Conservation (phyloP, 2,888 invertebrate species). For the Chromoteleia sp. region DNA sequence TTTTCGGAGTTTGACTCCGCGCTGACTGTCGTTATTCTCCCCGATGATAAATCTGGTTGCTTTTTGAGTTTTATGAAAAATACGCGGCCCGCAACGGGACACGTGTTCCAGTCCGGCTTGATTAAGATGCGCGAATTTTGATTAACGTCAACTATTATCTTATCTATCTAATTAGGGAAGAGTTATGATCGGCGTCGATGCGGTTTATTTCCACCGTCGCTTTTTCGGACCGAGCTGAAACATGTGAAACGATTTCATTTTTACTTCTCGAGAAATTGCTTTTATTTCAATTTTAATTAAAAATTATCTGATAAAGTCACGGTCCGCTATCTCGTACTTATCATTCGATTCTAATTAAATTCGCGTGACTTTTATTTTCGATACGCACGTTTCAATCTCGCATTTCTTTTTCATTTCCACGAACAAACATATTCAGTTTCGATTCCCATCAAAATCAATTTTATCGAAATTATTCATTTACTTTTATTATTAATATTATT, state of each 20-base stretch:
- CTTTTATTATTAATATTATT: too few species aligned
- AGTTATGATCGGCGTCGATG: conserved; percentile 44
- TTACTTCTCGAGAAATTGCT: background rate
- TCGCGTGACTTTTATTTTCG: too few species aligned
- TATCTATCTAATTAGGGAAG: conserved; percentile 61
- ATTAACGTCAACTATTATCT: conserved; percentile 63
- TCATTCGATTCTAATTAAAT: too few species aligned
- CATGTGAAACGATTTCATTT: conserved; percentile 8
- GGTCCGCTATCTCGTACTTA: too few species aligned
- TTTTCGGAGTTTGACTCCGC: conserved; percentile 63
- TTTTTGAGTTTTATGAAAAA: conserved; percentile 66
- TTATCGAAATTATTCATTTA: too few species aligned
- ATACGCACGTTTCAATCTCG: too few species aligned
- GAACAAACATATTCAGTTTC: too few species aligned
- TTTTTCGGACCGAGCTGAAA: conserved; percentile 30
- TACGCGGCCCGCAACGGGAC: conserved; percentile 48
- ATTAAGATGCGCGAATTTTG: conserved; percentile 66
- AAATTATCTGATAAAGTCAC: too few species aligned
- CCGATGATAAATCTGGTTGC: conserved; percentile 56
- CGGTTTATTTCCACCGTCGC: conserved; percentile 45
- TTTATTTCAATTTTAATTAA: background rate
- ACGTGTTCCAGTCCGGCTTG: conserved; percentile 60
- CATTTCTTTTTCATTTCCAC: too few species aligned
- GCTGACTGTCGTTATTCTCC: conserved; percentile 56
- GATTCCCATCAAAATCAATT: too few species aligned